Base-by-base conservation (phyloP, 2,888 invertebrate species). In the Limenitis camilla region DNA sequence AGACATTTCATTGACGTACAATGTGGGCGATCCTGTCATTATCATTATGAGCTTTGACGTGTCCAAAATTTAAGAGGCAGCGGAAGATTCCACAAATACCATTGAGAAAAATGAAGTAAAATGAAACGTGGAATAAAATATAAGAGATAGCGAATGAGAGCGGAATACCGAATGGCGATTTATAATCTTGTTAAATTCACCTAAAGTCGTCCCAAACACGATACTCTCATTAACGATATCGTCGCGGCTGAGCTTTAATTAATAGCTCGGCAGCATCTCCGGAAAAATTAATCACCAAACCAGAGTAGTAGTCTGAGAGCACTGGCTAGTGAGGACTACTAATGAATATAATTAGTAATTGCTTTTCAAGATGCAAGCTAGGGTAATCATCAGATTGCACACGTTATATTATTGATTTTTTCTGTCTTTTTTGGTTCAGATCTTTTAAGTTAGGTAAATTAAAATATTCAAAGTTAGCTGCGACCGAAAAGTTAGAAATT, bases 151-250 rank as follows among this genome's bases (percentile, higher is more conserved):
- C 27, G 19, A 47, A 9, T 33, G 11, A 11, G 9, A 11, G 6
- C 11, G 5, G 45, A 9, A 9, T n/a, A 11, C 10, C 29, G 4
- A 44, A 35, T 31, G 11, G 6, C 10, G 10, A 11, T 29, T 36
- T 8, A 29, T 35, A 35, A 36, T 29, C 1, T 2, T 36, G 29
- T 29, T 45, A 45, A 45, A 71, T 71, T 67, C 49, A 60, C 56
- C 60, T 45, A 52, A 61, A 60, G 53, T 53, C 27, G 58, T 57
- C 58, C 57, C 56, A 59, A 66, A 61, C 58, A 53, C 52, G 64
- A 64, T 61, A 62, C 58, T 62, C 66, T 71, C 67, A 70, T 68
- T 74, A 65, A 61, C 59, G 56, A 63, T 56, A 60, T 56, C 53
- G 49, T 62, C 60, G 56, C 56, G 56, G 56, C 43, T 51, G 51